These are phyloP conservation scores for Syndactyla subalaris DNA, from an alignment of 2,797 vertebrate genomes.

Conservation along the genomic window DNA sequence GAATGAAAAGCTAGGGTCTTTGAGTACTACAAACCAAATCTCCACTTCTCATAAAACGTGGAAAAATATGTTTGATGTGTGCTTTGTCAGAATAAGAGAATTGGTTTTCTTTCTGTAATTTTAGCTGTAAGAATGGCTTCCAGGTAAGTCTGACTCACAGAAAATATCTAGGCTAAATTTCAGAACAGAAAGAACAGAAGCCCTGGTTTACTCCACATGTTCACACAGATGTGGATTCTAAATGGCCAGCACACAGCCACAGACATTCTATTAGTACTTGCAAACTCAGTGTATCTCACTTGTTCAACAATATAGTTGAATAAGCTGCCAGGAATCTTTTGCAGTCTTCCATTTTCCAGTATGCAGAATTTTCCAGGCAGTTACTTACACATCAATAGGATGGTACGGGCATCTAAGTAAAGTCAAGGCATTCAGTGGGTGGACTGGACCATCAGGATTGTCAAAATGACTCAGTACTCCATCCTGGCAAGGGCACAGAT, in stretches of 20 bases:
- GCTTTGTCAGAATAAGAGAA: background rate
- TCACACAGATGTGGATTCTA: rapidly evolving
- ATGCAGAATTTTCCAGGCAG: background rate
- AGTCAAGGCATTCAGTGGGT: background rate
- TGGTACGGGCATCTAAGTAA: background rate
- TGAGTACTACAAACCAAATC: background rate
- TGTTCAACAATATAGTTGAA: rapidly evolving
- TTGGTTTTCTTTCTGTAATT: background rate
- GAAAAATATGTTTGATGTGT: background rate
- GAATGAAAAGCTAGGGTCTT: background rate
- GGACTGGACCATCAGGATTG: background rate
- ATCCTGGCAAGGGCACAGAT: background rate
- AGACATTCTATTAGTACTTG: background rate
- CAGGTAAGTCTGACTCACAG: background rate
- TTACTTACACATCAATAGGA: background rate
- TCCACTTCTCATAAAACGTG: background rate
- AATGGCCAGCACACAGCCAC: background rate
- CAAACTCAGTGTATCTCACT: background rate
- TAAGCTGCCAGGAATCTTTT: background rate
- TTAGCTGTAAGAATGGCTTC: background rate
- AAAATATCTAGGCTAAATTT: background rate
- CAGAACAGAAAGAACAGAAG: background rate
- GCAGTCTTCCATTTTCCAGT: background rate
- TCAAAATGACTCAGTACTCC: conserved; percentile 10
- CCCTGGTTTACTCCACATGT: background rate